Percentiles rank a stretch among this genome's conserved stretches.
These are phyloP conservation scores for Oeneis ivallda DNA, from an alignment of 2,888 invertebrate species.

Conservation along the genomic window DNA sequence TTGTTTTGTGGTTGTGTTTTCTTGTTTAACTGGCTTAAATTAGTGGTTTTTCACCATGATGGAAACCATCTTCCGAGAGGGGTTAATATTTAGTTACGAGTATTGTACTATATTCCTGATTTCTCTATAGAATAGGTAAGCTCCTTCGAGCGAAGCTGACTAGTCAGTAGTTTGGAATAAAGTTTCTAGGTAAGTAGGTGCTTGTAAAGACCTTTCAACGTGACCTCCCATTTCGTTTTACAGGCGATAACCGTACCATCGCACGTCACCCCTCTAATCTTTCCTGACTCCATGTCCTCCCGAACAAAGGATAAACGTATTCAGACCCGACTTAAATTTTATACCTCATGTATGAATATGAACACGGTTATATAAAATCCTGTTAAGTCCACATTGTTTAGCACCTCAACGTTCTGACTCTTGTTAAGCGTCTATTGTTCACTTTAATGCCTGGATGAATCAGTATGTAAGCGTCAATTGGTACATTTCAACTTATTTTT, in stretches of 20 bases:
- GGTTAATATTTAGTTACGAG: too few species aligned
- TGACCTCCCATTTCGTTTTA: slow-evolving; percentile 21
- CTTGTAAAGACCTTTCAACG: slow-evolving; percentile 21
- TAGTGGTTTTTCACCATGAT: too few species aligned
- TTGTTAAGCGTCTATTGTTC: slow-evolving; percentile 37
- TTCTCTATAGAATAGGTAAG: too few species aligned
- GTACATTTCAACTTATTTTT: background rate
- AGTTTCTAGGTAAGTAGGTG: background rate
- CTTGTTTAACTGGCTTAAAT: too few species aligned
- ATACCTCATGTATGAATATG: slow-evolving; percentile 56
- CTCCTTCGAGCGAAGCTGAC: too few species aligned
- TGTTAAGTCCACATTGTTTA: slow-evolving; percentile 53
- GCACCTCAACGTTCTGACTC: slow-evolving; percentile 49
- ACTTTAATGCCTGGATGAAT: slow-evolving; percentile 6
- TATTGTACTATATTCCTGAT: too few species aligned
- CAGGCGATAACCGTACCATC: slow-evolving; percentile 29
- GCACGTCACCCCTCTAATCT: slow-evolving; percentile 33
- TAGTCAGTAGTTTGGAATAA: background rate
- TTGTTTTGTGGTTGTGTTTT: too few species aligned
- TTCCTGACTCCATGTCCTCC: slow-evolving; percentile 39
- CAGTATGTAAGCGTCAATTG: slow-evolving; percentile 27
- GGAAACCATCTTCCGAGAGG: too few species aligned
- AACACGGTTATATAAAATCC: slow-evolving; percentile 50
- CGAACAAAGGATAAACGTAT: slow-evolving; percentile 58
- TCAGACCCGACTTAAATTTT: slow-evolving; percentile 56